Evolutionary conservation across 2,888 invertebrate species (phyloP).

Genomic region (Pycnomerus fuliginosus): DNA sequence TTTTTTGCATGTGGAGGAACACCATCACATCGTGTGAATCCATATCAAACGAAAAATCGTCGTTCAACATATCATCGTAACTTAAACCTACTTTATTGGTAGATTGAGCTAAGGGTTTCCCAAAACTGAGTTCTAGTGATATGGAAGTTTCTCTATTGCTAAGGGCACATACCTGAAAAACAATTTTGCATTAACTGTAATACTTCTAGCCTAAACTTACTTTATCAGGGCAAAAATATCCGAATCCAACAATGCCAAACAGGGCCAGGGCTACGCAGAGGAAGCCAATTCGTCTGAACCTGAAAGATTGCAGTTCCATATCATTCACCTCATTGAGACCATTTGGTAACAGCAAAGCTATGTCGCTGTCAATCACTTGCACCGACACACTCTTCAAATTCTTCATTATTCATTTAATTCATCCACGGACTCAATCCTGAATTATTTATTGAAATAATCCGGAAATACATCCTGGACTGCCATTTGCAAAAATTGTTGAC

Average conservation of each 20-base stretch:
- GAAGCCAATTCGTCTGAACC: constrained; percentile 75
- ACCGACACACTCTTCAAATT: constrained; percentile 67
- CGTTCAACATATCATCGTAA: constrained; percentile 83
- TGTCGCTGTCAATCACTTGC: constrained; percentile 79
- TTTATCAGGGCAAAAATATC: constrained; percentile 88
- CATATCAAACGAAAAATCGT: constrained; percentile 86
- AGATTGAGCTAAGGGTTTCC: constrained; percentile 46
- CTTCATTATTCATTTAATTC: constrained; percentile 50
- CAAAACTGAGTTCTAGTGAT: constrained; percentile 53
- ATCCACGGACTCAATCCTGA: constrained; percentile 6
- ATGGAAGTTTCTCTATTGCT: constrained; percentile 59
- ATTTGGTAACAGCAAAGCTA: constrained; percentile 74
- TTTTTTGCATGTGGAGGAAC: constrained; percentile 98
- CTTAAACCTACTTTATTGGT: constrained; percentile 69
- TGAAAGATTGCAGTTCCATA: constrained; percentile 81
- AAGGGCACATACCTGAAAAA: constrained; percentile 68
- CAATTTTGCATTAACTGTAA: constrained; percentile 3
- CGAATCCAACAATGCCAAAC: constrained; percentile 84
- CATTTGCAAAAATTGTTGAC: constrained; percentile 16
- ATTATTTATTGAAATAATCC: background rate
- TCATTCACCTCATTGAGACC: constrained; percentile 79
- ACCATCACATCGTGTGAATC: constrained; percentile 96
- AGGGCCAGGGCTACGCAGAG: constrained; percentile 80
- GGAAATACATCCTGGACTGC: background rate
- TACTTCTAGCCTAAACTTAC: no score